Base-by-base conservation (phyloP, 2,888 invertebrate species). In the Beris chalybata region DNA sequence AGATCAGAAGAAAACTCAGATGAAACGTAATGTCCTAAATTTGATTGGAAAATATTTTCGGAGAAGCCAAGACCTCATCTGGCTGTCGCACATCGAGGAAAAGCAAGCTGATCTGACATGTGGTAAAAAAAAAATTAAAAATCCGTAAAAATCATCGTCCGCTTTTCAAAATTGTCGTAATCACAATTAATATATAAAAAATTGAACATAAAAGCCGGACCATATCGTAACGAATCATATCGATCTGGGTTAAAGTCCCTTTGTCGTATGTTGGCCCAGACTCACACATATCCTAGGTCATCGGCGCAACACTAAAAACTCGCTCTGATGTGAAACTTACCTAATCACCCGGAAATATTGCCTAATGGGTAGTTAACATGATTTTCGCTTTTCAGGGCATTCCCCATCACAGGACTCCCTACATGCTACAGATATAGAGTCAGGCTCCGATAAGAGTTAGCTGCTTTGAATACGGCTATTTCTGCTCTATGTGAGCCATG, bases 331-430 rank as follows among this genome's bases (percentile, higher is more conserved):
- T 44, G 43, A 50, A 65, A 65, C 57, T 58, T 65, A 50, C 70
- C 72, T 73, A 74, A 74, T 74, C 74, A 74, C 71, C 73, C 72
- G 74, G 72, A 74, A 74, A 72, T 71, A 74, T 74, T 74, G 74
- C 73, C 73, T 74, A 74, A 74, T 74, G 74, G 74, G 73, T 73
- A 74, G 74, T 74, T 74, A 74, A 74, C 74, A 74, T 73, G 74
- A 74, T 74, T 73, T 74, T 73, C 71, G 74, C 73, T 72, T 73
- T 73, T 72, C 58, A 54, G 66, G 45, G 48, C 9, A 38, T 38
- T 22, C 22, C 22, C 22, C 22, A 22, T 22, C 22, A 22, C 22
- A 22, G 22, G 22, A 52, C 50, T 52, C 56, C 45, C 61, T 9
- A 38, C 38, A 38, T 38, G 7, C 38, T 7, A 9, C 38, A 38